Base-by-base conservation (phyloP, 2,888 invertebrate genomes). In the Protonemura montana region DNA sequence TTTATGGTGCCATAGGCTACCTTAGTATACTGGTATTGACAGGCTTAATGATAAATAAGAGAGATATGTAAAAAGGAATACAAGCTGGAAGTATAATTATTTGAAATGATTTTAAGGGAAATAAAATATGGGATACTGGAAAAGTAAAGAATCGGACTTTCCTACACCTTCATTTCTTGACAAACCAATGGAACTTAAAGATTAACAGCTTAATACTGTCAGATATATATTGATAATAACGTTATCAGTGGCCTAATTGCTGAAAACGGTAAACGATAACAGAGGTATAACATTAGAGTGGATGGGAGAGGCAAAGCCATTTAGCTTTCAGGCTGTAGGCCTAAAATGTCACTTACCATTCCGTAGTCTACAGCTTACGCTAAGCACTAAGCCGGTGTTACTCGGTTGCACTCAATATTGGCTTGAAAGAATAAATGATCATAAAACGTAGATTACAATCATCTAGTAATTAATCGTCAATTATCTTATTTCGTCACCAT, bases 241-340 rank as follows among this genome's bases (percentile, higher is more conserved):
- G 59, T 59, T 7, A 59, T 59, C 59, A 7, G 59, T 59, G 21
- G 59, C 59, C 59, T 21, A 59, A 59, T 21, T 59, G 7, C 59
- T 59, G 7, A 59, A 59, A 59, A 59, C 16, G 35, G 35, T 35
- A 59, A 21, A 59, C 21, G 59, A 59, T 59, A 59, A 59, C 59
- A 59, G 59, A 21, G 59, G 59, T 59, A 59, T 59, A 13, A 21
- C 59, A 59, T 59, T 21, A 41, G 16, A 59, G 21, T 59, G 59
- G 21, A 59, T 59, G 59, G 59, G 59, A 59, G 59, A 59, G 59
- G 59, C 59, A 59, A 59, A 59, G 59, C 59, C 59, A 59, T 59
- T 59, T 59, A 59, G 59, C 59, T 59, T 21, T 59, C 13, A 59
- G 59, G 21, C 13, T 59, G 59, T 59, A 59, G 59, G 59, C 59